Evolutionary conservation across 2,888 invertebrate species (phyloP), one percentile per base, ranked within the genome.

Genomic region (Hydraecia micacea): DNA sequence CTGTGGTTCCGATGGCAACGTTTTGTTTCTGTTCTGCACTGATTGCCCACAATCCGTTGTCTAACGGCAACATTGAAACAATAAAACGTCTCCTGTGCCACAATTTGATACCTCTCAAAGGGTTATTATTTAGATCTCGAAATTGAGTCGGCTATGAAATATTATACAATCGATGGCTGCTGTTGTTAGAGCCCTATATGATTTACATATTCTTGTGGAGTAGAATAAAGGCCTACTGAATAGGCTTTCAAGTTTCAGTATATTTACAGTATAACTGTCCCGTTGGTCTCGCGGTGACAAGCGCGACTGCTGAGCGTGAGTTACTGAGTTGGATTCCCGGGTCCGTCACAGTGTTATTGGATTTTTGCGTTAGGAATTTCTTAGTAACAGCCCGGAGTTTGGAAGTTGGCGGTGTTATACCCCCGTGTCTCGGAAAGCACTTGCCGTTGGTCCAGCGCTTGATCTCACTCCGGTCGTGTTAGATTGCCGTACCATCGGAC

Each of bases 11-110:
- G 79, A 86, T 84, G 85, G 73, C 86, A 76, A 88, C 84, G 92
- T 93, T 92, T 93, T 94, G 93, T 93, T 93, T 91, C 91, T 92
- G 94, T 94, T 95, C 92, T 93, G 95, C 94, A 91, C 94, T 94
- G 95, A 94, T 95, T 95, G 93, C 90, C 90, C 87, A 89, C 90
- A 92, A 90, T 90, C 91, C 91, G 90, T 88, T 89, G 86, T 88
- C 87, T 93, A 95, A 93, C 94, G 91, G 93, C 92, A 92, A 87
- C 86, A 81, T 83, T 74, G 90, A 93, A 92, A 95, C 94, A 94
- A 94, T 92, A 90, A 91, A 91, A 89, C 89, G 85, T 88, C 90
- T 90, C 88, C 87, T 84, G 89, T 88, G 89, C 90, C 90, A 83
- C 84, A 83, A 89, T 72, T 75, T 73, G 90, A 92, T 90, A 92